phyloP scores from a whole-genome alignment of 2,797 vertebrate genomes.

The Lutjanus campechanus region DNA sequence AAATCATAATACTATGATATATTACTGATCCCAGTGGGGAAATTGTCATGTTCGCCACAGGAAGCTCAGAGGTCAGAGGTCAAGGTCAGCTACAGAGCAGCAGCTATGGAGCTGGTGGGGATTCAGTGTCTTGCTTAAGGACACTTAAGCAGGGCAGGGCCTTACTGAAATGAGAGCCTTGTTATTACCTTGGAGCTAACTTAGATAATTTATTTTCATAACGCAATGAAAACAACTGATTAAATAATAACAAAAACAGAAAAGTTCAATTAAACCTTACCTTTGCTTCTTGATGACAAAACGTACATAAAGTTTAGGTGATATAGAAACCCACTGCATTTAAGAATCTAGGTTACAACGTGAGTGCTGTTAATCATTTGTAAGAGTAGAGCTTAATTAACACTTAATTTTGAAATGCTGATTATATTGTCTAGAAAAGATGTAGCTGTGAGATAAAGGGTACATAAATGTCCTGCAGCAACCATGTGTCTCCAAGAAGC shows the following conservation, averaged over 20 bases:
- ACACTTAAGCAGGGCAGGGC: neutral
- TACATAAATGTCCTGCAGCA: conserved; percentile 18
- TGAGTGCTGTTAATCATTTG: neutral
- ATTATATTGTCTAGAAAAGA: neutral
- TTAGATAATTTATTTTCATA: neutral
- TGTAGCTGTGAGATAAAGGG: conserved; percentile 1
- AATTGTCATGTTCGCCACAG: neutral
- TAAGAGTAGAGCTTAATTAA: neutral
- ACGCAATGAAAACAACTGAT: neutral
- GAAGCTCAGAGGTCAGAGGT: conserved; percentile 31
- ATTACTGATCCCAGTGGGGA: conserved; percentile 3
- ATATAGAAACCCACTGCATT: neutral
- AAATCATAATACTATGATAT: neutral
- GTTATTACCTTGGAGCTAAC: neutral
- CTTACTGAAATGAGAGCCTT: neutral
- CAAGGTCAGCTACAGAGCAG: conserved; percentile 1
- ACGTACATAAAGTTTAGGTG: neutral
- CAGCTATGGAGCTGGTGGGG: conserved; percentile 2
- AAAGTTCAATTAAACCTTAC: neutral
- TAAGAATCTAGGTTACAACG: neutral
- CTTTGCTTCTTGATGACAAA: neutral
- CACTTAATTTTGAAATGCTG: neutral
- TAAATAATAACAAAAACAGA: neutral
- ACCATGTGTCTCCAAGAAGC: conserved; percentile 27
- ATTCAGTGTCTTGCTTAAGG: conserved; percentile 13